phyloP scores from a whole-genome alignment of 2,888 invertebrate species.

The Caenorhabditis sp. region DNA sequence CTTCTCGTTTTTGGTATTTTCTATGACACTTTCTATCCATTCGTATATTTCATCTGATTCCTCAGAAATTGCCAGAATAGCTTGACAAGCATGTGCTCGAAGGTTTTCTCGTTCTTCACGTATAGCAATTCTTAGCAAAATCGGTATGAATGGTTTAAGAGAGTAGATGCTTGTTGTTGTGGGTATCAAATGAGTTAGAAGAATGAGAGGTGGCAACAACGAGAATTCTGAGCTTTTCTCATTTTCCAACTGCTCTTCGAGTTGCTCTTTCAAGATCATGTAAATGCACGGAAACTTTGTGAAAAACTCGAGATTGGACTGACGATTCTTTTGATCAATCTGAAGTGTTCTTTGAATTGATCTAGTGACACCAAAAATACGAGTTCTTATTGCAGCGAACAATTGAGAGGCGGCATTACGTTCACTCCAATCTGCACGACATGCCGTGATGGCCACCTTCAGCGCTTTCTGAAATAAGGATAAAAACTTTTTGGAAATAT shows the following conservation, averaged over 20 bases:
- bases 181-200: slow-evolving; percentile 51
- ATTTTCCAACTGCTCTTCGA: slow-evolving; percentile 3
- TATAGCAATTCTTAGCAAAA: slow-evolving; percentile 40
- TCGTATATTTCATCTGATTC: slow-evolving; percentile 3
- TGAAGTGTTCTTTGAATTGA: slow-evolving; percentile 37
- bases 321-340: slow-evolving; percentile 51
- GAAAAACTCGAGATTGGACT: slow-evolving; percentile 60
- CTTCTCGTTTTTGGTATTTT: slow-evolving; percentile 7
- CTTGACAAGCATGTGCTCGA: slow-evolving; percentile 55
- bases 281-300: slow-evolving; percentile 42
- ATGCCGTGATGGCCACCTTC: slow-evolving; percentile 37
- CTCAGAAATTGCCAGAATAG: slow-evolving; percentile 51
- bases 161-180: slow-evolving; percentile 25
- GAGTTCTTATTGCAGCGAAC: slow-evolving; percentile 43
- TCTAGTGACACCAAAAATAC: slow-evolving; percentile 54
- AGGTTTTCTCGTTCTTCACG: slow-evolving; percentile 45
- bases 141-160: slow-evolving; percentile 38
- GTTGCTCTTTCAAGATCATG: slow-evolving; percentile 17
- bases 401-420: slow-evolving; percentile 61
- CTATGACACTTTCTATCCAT: slow-evolving; percentile 5
- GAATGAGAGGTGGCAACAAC: slow-evolving; percentile 48
- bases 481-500: no score
- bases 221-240: slow-evolving; percentile 28
- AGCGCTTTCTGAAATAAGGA: slow-evolving; percentile 17
- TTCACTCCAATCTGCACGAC: slow-evolving; percentile 57